phyloP scores from a whole-genome alignment of 2,797 vertebrate genomes.

The Notolabrus celidotus region DNA sequence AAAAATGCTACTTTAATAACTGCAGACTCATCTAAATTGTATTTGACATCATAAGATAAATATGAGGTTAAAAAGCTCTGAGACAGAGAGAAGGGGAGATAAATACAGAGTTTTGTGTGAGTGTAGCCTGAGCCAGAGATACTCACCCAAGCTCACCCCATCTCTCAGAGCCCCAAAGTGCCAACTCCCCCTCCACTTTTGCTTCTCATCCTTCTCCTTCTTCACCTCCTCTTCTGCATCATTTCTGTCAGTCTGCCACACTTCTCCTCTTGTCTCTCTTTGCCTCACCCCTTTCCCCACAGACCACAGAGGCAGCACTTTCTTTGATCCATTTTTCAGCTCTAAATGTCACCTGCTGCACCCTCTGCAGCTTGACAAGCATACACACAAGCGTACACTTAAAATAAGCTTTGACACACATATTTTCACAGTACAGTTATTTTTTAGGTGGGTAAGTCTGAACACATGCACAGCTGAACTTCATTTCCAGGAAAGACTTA shows the following conservation, averaged over 20 bases:
- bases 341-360: slow-evolving; percentile 32
- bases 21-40: slow-evolving; percentile 55
- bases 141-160: slow-evolving; percentile 41
- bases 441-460: too few species aligned
- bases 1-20: slow-evolving; percentile 47
- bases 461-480: background rate
- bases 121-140: slow-evolving; percentile 11
- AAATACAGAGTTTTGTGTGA: slow-evolving; percentile 6
- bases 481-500: background rate
- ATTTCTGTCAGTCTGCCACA: slow-evolving; percentile 31
- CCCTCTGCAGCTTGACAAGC: slow-evolving; percentile 1
- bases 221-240: slow-evolving; percentile 15
- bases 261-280: slow-evolving; percentile 4
- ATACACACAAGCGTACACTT: background rate
- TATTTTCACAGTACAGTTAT: background rate
- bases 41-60: slow-evolving; percentile 61
- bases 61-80: slow-evolving; percentile 50
- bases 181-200: slow-evolving; percentile 3
- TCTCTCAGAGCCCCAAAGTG: slow-evolving; percentile 26
- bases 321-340: slow-evolving; percentile 33
- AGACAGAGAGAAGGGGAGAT: slow-evolving; percentile 25
- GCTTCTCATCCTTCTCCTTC: background rate
- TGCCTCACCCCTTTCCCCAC: slow-evolving; percentile 1
- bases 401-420: background rate
- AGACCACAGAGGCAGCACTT: slow-evolving; percentile 4